A percentile compares a stretch with the other conserved stretches of the same genome.
Evolutionary conservation across 2,797 vertebrate genomes (phyloP).

Genomic region (Monodelphis domestica): DNA sequence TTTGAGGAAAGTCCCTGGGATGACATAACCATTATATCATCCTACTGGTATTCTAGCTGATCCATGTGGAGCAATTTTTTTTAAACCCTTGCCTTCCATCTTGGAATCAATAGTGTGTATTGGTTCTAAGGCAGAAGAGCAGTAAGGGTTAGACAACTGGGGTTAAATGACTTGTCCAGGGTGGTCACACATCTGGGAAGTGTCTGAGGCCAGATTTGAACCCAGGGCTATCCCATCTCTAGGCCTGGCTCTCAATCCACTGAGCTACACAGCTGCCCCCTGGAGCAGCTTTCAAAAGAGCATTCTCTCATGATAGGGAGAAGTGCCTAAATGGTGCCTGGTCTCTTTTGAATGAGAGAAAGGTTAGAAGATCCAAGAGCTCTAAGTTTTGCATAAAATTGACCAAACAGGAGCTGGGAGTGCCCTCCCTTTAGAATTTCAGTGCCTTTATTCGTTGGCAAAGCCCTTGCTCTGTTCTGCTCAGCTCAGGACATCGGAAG

Average conservation of each 20-base stretch:
- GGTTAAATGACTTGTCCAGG: too few relatives aligned
- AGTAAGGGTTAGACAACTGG: too few relatives aligned
- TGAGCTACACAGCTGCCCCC: too few relatives aligned
- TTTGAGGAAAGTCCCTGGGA: not conserved
- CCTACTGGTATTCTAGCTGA: not conserved
- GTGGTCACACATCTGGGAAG: too few relatives aligned
- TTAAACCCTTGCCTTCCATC: too few relatives aligned
- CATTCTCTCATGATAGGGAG: not conserved
- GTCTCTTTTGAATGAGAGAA: not conserved
- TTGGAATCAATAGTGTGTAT: too few relatives aligned
- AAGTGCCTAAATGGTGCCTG: not conserved
- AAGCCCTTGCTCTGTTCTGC: not conserved
- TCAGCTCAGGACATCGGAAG: not conserved
- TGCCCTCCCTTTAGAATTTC: not conserved
- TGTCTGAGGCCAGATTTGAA: too few relatives aligned
- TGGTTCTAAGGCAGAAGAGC: too few relatives aligned
- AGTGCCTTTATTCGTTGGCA: accelerated
- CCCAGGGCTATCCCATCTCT: too few relatives aligned
- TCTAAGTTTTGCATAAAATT: accelerated
- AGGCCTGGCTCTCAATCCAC: too few relatives aligned
- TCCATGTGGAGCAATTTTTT: too few relatives aligned
- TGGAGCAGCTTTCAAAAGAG: not conserved
- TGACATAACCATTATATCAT: not conserved
- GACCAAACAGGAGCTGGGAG: accelerated
- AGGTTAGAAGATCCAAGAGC: not conserved